Evolutionary conservation across 2,113 vertebrate species (phyloP).

Genomic region (Paracanthobrama guichenoti): DNA sequence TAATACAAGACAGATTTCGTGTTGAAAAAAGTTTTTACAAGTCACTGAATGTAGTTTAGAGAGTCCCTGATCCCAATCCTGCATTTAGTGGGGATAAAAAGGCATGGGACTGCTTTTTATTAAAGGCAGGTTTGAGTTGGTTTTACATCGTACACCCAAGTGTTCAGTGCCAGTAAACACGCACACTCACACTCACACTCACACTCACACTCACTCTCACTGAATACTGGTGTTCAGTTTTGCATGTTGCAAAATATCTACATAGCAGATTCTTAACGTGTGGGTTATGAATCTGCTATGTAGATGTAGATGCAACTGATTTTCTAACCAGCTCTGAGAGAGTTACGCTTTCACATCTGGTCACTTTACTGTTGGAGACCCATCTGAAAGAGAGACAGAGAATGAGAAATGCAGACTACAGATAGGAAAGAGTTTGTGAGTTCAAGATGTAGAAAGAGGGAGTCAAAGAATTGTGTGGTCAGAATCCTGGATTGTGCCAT

Average conservation of each 20-base stretch:
- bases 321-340: neutral
- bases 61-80: neutral
- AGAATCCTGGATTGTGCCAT: conserved; percentile 18
- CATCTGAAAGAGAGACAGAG: neutral
- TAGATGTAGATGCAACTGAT: conserved; percentile 31
- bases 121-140: conserved; percentile 12
- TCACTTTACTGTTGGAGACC: conserved; percentile 28
- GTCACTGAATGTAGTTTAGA: conserved; percentile 22
- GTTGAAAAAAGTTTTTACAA: neutral
- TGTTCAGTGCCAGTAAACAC: conserved; percentile 28
- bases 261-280: too few relatives aligned
- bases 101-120: conserved; percentile 13
- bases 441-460: neutral
- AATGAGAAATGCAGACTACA: conserved; percentile 39
- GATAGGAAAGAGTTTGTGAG: neutral
- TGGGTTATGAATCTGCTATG: conserved; percentile 30
- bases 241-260: too few relatives aligned
- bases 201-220: neutral
- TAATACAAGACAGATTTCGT: conserved; percentile 15
- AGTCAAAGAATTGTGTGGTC: neutral
- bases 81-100: conserved; percentile 18
- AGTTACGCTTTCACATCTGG: conserved; percentile 36
- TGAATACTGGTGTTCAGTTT: neutral
- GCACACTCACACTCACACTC: neutral
- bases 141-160: neutral